Evolutionary conservation across 2,113 vertebrate species (phyloP).

Genomic region (Phodopus roborovskii): DNA sequence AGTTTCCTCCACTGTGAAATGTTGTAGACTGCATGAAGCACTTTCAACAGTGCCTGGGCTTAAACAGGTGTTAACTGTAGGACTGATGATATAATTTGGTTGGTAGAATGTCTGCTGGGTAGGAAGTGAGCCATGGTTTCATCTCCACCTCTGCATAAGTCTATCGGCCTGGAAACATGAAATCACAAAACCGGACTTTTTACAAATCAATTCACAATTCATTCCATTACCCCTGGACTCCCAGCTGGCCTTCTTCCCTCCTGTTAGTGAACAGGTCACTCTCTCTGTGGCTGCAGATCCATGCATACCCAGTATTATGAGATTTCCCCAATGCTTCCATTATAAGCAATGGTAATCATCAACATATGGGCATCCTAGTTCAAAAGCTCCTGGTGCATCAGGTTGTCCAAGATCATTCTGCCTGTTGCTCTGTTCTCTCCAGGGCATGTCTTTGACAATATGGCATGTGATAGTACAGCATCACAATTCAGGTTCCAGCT

Average conservation of each 20-base stretch:
- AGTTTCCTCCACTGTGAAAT: not conserved
- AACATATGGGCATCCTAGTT: not conserved
- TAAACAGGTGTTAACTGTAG: not conserved
- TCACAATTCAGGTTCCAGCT: not conserved
- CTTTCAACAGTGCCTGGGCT: not conserved
- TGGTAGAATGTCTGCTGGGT: not conserved
- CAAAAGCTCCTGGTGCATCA: not conserved
- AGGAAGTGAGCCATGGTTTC: not conserved
- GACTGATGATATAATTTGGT: not conserved
- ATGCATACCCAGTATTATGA: not conserved
- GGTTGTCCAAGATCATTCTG: not conserved
- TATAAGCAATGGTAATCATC: not conserved
- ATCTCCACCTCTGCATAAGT: not conserved
- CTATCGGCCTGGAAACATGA: not conserved
- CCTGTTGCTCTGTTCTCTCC: not conserved
- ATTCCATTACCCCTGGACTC: not conserved
- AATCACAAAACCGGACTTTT: slow-evolving; percentile 12
- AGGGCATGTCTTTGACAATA: not conserved
- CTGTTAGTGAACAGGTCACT: not conserved
- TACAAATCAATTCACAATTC: not conserved
- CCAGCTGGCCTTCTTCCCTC: not conserved
- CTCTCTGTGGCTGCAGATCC: not conserved
- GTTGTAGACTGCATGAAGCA: not conserved
- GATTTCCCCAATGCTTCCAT: not conserved
- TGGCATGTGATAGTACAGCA: not conserved